phyloP scores from a whole-genome alignment of 2,888 invertebrate species.

The Pelosia muscerda region DNA sequence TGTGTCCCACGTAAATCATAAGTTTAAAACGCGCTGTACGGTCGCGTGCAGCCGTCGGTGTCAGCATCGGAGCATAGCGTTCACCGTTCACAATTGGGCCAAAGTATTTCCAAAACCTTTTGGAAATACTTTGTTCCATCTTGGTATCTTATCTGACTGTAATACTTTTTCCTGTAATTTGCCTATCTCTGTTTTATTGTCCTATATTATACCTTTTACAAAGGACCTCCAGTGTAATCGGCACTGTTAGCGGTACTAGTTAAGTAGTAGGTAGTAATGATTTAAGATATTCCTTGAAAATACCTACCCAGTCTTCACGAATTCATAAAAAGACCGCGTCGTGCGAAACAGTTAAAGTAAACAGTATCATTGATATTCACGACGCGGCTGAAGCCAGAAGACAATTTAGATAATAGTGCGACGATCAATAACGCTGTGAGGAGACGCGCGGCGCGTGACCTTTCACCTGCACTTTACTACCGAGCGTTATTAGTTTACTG shows the following conservation, averaged over 20 bases:
- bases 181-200: not conserved
- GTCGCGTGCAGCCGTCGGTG: too few species aligned
- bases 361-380: constrained; percentile 8
- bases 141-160: not conserved
- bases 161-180: not conserved
- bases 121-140: too few species aligned
- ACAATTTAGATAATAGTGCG: not conserved
- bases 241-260: too few species aligned
- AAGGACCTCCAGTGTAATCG: too few species aligned
- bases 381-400: not conserved
- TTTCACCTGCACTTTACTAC: constrained; percentile 16
- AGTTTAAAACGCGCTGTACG: not conserved
- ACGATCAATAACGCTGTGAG: constrained; percentile 33
- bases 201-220: too few species aligned
- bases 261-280: too few species aligned
- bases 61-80: not conserved
- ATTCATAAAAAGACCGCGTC: not conserved
- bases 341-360: not conserved
- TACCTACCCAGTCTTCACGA: not conserved
- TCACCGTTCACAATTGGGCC: too few species aligned
- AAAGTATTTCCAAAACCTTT: too few species aligned
- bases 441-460: constrained; percentile 26
- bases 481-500: constrained; percentile 7
- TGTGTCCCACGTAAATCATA: constrained; percentile 15
- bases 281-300: not conserved